Conservation (phyloP, 2,797 vertebrate species). For the Notolepis coatsorum region DNA sequence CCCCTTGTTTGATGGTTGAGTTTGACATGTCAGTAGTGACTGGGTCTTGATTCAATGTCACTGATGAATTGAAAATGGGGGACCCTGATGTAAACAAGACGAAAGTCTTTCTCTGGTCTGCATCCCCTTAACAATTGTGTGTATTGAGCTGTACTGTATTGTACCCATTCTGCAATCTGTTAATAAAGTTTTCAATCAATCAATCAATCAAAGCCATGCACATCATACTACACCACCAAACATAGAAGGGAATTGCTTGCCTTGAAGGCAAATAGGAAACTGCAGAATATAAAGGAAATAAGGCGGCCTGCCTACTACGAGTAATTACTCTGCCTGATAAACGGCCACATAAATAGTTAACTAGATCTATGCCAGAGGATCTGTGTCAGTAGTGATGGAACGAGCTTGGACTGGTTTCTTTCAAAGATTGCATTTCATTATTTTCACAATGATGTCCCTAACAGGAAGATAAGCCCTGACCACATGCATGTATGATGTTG, state of each 20-base stretch:
- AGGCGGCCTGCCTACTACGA: slow-evolving; percentile 49
- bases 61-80: too few species aligned
- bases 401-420: slow-evolving; percentile 38
- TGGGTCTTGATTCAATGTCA: slow-evolving; percentile 15
- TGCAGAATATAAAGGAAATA: slow-evolving; percentile 56
- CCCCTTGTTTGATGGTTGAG: slow-evolving; percentile 19
- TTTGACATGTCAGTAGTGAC: slow-evolving; percentile 38
- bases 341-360: slow-evolving; percentile 71
- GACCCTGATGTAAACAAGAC: too few species aligned
- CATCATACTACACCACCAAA: slow-evolving; percentile 11
- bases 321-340: slow-evolving; percentile 67
- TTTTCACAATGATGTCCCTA: slow-evolving; percentile 39
- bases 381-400: slow-evolving; percentile 45
- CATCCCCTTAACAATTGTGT: too few species aligned
- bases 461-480: slow-evolving; percentile 60
- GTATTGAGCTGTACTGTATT: too few species aligned
- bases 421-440: slow-evolving; percentile 39
- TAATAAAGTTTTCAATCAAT: background rate
- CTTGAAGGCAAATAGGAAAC: slow-evolving; percentile 59
- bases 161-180: too few species aligned
- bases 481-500: slow-evolving; percentile 57
- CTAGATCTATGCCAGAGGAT: slow-evolving; percentile 59
- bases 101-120: too few species aligned
- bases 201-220: slow-evolving; percentile 61
- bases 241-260: slow-evolving; percentile 15